Evolutionary conservation across 2,113 vertebrate genomes (phyloP), one percentile per base, ranked within the genome.

Genomic region (Megatriorchis doriae): DNA sequence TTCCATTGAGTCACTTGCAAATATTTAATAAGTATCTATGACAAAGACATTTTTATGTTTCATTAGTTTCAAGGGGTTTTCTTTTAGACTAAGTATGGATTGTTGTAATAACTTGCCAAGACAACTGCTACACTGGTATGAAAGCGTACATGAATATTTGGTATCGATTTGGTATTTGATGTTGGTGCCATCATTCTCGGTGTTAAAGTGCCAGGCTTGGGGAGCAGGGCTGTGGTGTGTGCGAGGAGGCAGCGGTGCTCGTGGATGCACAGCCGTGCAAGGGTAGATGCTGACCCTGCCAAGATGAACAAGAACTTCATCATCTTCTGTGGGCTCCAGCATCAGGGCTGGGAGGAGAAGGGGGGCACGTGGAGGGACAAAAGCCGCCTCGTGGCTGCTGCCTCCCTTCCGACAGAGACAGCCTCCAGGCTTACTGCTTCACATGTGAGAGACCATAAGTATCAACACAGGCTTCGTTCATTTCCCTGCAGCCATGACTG

Each of bases 381-480:
- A 32, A 65, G 40, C 38, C 38, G 61, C 10, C 7, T 73, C 1
- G 5, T 32, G 59, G 53, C 61, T 88, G 50, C 79, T 81, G 61
- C 50, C 55, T 85, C 23, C 62, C 31, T 68, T 26, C 81, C 1
- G 8, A 19, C 3, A 23, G 74, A 42, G 34, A 10, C 12, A 18
- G 50, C 27, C 48, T 55, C 42, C 25, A 15, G 80, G 56, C 53
- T 65, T 6, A 1, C 53, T 56, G 43, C 62, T 55, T 34, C n/a
- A 14, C 1, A 0, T 15, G 27, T 17, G 56, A 42, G 77, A 43
- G 23, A 10, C 26, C 34, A 5, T 2, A 13, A 12, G 58, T 16
- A 13, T 17, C 67, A 2, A 0, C 27, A 5, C 17, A 4, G 42
- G 50, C 63, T 65, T 31, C 32, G 0, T 10, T 10, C 32, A 0